Base-by-base conservation (phyloP, 2,113 vertebrate species). In the Aepyceros melampus region DNA sequence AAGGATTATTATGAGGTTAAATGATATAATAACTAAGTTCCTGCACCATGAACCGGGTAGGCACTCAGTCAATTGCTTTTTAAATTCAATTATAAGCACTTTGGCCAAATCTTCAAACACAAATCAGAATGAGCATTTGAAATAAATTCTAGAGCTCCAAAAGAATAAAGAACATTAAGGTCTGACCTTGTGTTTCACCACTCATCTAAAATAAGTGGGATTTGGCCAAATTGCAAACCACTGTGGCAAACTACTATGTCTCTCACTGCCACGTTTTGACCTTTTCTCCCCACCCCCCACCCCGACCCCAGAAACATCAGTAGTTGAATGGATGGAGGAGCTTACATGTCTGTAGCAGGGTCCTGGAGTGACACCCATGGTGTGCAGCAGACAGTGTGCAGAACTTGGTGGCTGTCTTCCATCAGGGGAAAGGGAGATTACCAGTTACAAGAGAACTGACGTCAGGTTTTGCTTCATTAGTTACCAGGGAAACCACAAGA, bases 81-180 rank as follows among this genome's bases (percentile, higher is more conserved):
- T 84, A 12, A 92, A 94, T 79, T 84, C 36, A 74, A 25, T 95
- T 27, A 49, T 33, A 91, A 93, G 12, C 4, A 64, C 33, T 78
- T 81, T 76, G 49, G 27, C 49, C 81, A 79, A 71, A 17, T 83
- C 56, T 96, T 67, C 43, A 85, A 93, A 53, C 16, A 90, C 40
- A 74, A 78, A 19, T 13, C 23, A 83, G 36, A 91, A 78, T 84
- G 84, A 45, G 33, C 9, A 16, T 56, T 93, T 95, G 11, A 29
- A 92, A 88, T 97, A 98, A 94, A 89, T 90, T 60, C 33, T 79
- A 40, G 7, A 88, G 23, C 47, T 93, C 95, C 27, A 83, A 15
- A 11, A 60, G 64, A 93, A 29, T 2, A 5, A 29, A 71, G 76
- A 31, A 36, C 88, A 45, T 49, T 21, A 71, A 85, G n/a, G 79